Percentiles rank a stretch among this genome's conserved stretches.
Conservation (phyloP, 2,797 vertebrate genomes). For the Leptatherina wallacei region DNA sequence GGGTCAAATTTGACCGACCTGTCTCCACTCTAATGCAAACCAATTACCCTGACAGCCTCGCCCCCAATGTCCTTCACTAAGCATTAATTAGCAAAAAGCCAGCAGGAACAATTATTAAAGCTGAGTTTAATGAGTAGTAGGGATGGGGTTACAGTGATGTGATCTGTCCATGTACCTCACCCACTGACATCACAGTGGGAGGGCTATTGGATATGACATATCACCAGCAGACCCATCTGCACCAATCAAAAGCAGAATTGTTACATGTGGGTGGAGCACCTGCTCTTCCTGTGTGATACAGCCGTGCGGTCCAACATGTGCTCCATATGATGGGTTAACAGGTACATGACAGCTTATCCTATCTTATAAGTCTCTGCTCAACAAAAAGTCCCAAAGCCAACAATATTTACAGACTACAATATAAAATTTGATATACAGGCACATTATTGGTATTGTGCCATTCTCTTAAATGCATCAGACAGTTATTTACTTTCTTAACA, state of each 20-base stretch:
- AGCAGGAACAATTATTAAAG: conserved; percentile 69
- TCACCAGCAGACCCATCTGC: conserved; percentile 14
- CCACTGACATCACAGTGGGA: conserved; percentile 52
- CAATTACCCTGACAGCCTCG: conserved; percentile 70
- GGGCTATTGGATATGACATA: conserved; percentile 32
- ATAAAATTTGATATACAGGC: conserved; percentile 5
- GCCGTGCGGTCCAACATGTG: conserved; percentile 47
- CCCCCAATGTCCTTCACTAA: conserved; percentile 61
- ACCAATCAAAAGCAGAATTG: conserved; percentile 46
- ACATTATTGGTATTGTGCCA: conserved; percentile 17
- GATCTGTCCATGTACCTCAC: conserved; percentile 58
- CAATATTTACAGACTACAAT: neutral
- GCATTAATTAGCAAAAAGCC: conserved; percentile 69
- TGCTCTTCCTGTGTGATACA: conserved; percentile 5
- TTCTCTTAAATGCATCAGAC: conserved; percentile 2
- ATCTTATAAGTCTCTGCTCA: conserved; percentile 51
- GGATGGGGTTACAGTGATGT: conserved; percentile 62
- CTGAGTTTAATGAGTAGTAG: conserved; percentile 60
- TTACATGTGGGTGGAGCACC: conserved; percentile 20
- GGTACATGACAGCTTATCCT: conserved; percentile 50
- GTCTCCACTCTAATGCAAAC: conserved; percentile 57
- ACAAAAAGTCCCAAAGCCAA: conserved; percentile 25
- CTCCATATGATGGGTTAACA: conserved; percentile 59
- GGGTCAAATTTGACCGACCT: conserved; percentile 43
- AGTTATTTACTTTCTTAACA: no score